These are phyloP conservation scores for Uropetala carovei DNA, from an alignment of 2,888 invertebrate genomes.

Conservation along the genomic window DNA sequence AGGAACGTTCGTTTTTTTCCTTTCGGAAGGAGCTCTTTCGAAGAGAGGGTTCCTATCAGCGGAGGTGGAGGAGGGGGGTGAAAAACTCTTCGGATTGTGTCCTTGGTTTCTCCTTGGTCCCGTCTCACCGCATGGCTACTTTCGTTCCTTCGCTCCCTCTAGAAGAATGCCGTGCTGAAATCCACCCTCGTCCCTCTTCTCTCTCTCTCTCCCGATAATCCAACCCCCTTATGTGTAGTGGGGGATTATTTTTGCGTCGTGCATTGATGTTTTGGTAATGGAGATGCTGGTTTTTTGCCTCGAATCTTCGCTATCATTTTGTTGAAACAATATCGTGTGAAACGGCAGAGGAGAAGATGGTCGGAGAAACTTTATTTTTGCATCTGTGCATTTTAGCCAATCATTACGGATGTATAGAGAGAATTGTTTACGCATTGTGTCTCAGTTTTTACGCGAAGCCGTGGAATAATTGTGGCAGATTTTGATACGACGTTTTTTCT, in stretches of 20 bases:
- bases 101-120: constrained; percentile 62
- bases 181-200: background rate
- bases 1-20: too few species aligned
- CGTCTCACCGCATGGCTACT: constrained; percentile 2
- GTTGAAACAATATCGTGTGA: background rate
- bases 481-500: too few species aligned
- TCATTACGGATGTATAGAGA: background rate
- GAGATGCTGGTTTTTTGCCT: background rate
- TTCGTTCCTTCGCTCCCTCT: background rate
- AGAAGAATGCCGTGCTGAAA: background rate
- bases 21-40: background rate
- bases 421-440: background rate
- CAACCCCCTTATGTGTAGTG: background rate
- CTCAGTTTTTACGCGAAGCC: background rate
- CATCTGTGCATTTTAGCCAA: background rate
- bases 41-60: background rate
- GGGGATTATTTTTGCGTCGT: background rate
- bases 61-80: background rate
- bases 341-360: background rate
- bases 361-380: background rate
- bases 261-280: constrained; percentile 28
- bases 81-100: constrained; percentile 28
- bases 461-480: too few species aligned
- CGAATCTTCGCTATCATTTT: background rate
- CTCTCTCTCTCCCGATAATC: background rate